Percentiles rank a stretch among this genome's conserved stretches.
These are phyloP conservation scores for Aricia artaxerxes DNA, from an alignment of 2,888 invertebrate species.

Conservation along the genomic window DNA sequence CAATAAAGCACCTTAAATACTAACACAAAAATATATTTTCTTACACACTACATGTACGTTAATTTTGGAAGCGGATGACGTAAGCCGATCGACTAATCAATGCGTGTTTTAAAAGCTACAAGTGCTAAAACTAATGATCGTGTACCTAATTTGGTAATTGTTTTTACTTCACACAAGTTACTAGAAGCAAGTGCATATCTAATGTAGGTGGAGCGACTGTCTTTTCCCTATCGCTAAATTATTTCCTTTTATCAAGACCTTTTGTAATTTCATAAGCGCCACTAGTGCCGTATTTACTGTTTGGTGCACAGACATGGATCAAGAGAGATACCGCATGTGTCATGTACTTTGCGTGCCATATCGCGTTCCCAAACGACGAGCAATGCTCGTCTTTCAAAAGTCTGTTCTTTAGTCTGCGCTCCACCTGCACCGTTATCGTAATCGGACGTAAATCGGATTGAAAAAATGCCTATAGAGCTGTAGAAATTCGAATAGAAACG, in stretches of 20 bases:
- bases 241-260: neutral
- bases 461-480: no score
- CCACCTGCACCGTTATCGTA: no score
- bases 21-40: neutral
- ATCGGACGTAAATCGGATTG: no score
- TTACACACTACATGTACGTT: neutral
- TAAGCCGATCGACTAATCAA: neutral
- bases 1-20: conserved; percentile 13
- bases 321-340: no score
- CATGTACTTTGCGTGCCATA: no score
- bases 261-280: neutral
- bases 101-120: neutral
- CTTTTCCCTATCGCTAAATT: neutral
- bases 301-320: no score
- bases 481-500: no score
- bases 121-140: neutral
- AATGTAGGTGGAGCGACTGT: neutral
- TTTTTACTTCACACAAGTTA: neutral
- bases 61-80: conserved; percentile 7
- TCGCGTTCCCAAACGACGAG: no score
- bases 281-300: no score
- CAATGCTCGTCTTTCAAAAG: no score
- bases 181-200: neutral
- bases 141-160: neutral
- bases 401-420: no score